Percentiles rank a stretch among this genome's conserved stretches.
Evolutionary conservation across 2,113 vertebrate genomes (phyloP).

Genomic region (Gymnobelideus leadbeateri): DNA sequence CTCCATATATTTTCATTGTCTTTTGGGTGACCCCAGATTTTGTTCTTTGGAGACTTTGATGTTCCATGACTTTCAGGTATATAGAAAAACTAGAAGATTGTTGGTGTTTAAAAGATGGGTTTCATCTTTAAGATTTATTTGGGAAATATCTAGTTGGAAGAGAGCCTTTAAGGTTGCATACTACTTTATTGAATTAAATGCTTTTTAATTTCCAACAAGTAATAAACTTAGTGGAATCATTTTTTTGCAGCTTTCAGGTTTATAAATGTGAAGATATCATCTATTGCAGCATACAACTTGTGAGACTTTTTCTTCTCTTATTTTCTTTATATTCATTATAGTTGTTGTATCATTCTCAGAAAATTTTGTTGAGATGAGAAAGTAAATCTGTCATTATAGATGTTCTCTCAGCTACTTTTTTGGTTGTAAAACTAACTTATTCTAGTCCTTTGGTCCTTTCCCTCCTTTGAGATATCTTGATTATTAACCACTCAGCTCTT

Average conservation of each 20-base stretch:
- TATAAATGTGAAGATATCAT: neutral
- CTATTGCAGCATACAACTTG: neutral
- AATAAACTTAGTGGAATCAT: neutral
- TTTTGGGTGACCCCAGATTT: neutral
- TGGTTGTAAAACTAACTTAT: neutral
- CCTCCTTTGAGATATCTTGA: neutral
- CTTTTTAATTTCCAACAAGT: neutral
- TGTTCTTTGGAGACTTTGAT: neutral
- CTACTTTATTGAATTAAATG: neutral
- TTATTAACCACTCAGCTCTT: neutral
- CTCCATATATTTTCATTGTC: neutral
- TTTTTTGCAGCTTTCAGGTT: neutral
- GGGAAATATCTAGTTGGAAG: neutral
- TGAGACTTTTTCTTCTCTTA: neutral
- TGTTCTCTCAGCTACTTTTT: neutral
- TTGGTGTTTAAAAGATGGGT: neutral
- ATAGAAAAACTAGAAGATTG: neutral
- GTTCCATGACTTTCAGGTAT: neutral
- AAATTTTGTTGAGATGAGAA: neutral
- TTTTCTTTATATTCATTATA: neutral
- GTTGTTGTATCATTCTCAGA: neutral
- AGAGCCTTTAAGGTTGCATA: too few relatives aligned
- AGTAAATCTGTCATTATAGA: neutral
- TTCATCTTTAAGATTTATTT: neutral
- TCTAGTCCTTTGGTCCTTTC: neutral